A percentile compares a stretch with the other conserved stretches of the same genome.
These are phyloP conservation scores for Enteromius mattozi DNA, from an alignment of 2,797 vertebrate genomes.

Conservation along the genomic window DNA sequence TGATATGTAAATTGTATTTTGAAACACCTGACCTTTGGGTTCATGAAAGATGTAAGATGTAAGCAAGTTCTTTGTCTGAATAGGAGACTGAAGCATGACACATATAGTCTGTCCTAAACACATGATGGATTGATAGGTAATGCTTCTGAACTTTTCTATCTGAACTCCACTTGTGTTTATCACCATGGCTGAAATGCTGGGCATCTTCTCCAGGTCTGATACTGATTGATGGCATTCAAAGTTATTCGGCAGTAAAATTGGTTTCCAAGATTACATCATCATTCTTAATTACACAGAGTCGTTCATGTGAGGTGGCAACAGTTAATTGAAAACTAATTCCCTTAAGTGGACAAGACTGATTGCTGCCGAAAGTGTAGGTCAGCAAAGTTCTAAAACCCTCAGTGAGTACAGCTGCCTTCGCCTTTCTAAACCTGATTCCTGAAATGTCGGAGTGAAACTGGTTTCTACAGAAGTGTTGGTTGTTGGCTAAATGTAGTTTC, in stretches of 20 bases:
- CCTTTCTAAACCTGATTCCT: slow-evolving; percentile 5
- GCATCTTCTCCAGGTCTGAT: slow-evolving; percentile 52
- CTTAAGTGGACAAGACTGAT: slow-evolving; percentile 64
- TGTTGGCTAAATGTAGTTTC: background rate
- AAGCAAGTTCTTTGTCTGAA: background rate
- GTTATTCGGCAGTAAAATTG: slow-evolving; percentile 72
- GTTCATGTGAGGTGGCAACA: slow-evolving; percentile 83
- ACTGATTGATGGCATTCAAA: slow-evolving; percentile 62
- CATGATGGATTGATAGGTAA: slow-evolving; percentile 8
- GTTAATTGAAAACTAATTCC: slow-evolving; percentile 80
- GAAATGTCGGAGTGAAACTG: background rate
- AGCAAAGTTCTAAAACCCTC: slow-evolving; percentile 51
- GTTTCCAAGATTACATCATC: slow-evolving; percentile 85
- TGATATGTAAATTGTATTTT: slow-evolving; percentile 18
- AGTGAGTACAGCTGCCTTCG: slow-evolving; percentile 2
- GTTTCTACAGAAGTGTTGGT: background rate
- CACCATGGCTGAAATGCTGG: slow-evolving; percentile 34
- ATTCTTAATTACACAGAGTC: slow-evolving; percentile 86
- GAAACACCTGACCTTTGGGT: background rate
- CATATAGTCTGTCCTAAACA: background rate
- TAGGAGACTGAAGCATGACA: background rate
- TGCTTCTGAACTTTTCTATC: background rate
- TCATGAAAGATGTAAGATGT: slow-evolving; percentile 25
- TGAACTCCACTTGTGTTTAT: slow-evolving; percentile 39
- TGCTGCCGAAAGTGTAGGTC: slow-evolving; percentile 53